Conservation (phyloP, 2,113 vertebrate species). For the Narcine bancroftii region DNA sequence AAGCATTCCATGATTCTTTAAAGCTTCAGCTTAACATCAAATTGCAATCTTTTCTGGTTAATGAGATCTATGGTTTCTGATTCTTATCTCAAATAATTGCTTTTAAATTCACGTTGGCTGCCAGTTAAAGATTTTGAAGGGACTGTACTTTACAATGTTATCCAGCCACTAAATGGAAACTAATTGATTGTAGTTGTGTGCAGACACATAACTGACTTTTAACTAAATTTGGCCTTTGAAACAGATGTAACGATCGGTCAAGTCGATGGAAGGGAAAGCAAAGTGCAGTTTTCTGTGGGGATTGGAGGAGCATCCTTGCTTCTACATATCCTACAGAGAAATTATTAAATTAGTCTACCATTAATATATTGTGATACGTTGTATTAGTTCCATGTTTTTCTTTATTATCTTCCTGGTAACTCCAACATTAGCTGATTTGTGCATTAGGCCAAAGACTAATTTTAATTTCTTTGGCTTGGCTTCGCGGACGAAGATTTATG, state of each 20-base stretch:
- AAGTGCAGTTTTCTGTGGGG: neutral
- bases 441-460: neutral
- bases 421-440: neutral
- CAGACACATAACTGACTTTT: neutral
- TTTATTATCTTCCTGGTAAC: neutral
- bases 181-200: neutral
- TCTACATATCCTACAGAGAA: neutral
- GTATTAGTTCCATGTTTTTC: neutral
- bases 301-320: neutral
- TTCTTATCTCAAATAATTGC: neutral
- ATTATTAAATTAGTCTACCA: neutral
- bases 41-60: neutral
- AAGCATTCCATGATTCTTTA: slow-evolving; percentile 43
- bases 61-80: neutral
- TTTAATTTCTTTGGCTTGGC: too few species aligned
- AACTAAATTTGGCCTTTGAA: neutral
- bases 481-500: too few species aligned
- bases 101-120: neutral
- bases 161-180: neutral
- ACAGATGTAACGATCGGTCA: neutral
- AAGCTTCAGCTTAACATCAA: slow-evolving; percentile 44
- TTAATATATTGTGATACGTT: neutral
- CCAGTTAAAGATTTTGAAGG: neutral
- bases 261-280: neutral
- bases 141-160: neutral